Evolutionary conservation across 2,113 vertebrate genomes (phyloP).

Genomic region (Oryzias javanicus): DNA sequence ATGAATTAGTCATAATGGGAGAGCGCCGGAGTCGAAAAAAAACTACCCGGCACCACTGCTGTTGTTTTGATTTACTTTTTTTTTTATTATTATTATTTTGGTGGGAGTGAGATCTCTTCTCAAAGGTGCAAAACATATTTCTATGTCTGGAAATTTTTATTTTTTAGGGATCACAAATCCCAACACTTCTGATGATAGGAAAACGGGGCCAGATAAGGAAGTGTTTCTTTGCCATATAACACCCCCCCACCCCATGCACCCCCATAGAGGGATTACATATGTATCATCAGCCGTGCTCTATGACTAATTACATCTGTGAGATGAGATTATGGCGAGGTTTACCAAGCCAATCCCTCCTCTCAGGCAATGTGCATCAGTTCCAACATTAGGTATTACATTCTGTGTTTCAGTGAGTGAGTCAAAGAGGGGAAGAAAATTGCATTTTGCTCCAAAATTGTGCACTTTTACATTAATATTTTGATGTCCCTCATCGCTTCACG

Average conservation of each 20-base stretch:
- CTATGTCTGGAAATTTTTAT: constrained; percentile 59
- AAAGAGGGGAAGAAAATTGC: constrained; percentile 37
- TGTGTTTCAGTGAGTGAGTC: constrained; percentile 50
- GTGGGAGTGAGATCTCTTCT: constrained; percentile 10
- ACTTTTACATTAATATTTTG: not conserved
- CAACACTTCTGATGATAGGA: constrained; percentile 21
- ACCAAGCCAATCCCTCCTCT: constrained; percentile 72
- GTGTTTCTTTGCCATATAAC: constrained; percentile 59
- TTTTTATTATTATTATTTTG: constrained; percentile 43
- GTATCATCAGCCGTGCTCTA: constrained; percentile 76
- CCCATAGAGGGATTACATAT: constrained; percentile 77
- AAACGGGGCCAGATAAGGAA: constrained; percentile 65
- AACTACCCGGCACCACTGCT: constrained; percentile 62
- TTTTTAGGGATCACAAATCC: constrained; percentile 58
- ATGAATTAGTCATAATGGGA: constrained; percentile 80
- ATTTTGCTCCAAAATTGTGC: constrained; percentile 10
- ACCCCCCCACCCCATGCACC: constrained; percentile 58
- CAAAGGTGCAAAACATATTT: constrained; percentile 44
- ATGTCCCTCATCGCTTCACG: constrained; percentile 7
- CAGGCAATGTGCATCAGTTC: constrained; percentile 70
- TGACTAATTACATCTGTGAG: constrained; percentile 82
- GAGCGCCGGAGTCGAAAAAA: constrained; percentile 61
- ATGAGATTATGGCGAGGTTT: constrained; percentile 78
- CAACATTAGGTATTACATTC: constrained; percentile 63
- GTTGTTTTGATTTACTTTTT: constrained; percentile 60